Conservation (phyloP, 1,140 invertebrate genomes). For the Odontomachus brunneus region DNA sequence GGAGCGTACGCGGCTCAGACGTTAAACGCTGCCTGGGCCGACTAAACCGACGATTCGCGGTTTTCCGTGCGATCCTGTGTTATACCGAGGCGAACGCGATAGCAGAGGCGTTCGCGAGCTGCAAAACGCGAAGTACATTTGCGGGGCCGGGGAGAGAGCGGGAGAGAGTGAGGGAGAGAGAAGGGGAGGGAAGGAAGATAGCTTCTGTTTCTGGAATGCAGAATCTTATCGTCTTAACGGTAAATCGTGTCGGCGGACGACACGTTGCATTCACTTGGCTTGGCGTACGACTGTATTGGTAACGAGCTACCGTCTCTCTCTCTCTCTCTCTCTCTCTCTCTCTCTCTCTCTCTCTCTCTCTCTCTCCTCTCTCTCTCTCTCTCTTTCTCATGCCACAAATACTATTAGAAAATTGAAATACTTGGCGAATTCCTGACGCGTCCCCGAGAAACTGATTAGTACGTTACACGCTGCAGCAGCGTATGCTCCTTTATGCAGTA, state of each 20-base stretch:
- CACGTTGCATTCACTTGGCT: slow-evolving; percentile 60
- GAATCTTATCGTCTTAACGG: slow-evolving; percentile 46
- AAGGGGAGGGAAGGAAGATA: background rate
- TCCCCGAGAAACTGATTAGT: slow-evolving; percentile 2
- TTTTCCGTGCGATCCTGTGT: slow-evolving; percentile 45
- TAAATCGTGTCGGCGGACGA: slow-evolving; percentile 66
- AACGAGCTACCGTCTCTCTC: background rate
- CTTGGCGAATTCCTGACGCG: slow-evolving; percentile 18
- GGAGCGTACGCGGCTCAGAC: slow-evolving; percentile 37
- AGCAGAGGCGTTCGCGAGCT: no score
- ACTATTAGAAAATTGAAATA: slow-evolving; percentile 47
- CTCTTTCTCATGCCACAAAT: background rate
- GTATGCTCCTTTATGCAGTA: no score
- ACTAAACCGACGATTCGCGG: slow-evolving; percentile 52
- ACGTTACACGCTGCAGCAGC: no score
- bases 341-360: no score
- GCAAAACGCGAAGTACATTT: slow-evolving; percentile 29
- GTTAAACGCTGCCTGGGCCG: slow-evolving; percentile 50
- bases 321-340: no score
- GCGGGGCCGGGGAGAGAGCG: background rate
- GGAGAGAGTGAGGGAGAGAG: background rate
- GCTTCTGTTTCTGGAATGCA: slow-evolving; percentile 35
- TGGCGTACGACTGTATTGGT: slow-evolving; percentile 23
- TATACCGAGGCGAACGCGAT: slow-evolving; percentile 11
- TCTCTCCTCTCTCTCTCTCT: no score